Evolutionary conservation across 2,797 vertebrate species (phyloP).

Genomic region (Carapus acus): DNA sequence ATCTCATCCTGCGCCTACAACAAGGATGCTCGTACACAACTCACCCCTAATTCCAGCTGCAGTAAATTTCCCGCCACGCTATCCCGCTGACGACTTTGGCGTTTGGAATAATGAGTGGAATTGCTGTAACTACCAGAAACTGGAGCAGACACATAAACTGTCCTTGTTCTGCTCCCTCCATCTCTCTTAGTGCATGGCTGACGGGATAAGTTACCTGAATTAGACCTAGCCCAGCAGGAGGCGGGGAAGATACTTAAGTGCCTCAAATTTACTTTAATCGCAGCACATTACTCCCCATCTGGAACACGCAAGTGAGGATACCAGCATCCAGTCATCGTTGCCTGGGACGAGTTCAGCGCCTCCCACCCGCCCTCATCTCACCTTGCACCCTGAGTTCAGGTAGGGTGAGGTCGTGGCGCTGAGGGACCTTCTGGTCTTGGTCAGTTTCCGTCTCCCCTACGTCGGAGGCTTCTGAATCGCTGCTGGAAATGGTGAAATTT

Average conservation of each 20-base stretch:
- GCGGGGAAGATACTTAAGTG: not conserved
- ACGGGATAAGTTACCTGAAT: not conserved
- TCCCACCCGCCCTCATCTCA: constrained; percentile 18
- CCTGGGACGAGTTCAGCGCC: not conserved
- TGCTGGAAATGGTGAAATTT: constrained; percentile 69
- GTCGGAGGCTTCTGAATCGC: constrained; percentile 69
- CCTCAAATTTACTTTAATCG: not conserved
- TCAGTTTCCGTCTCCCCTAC: constrained; percentile 48
- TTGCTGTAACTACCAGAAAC: not conserved
- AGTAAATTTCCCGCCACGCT: too few relatives aligned
- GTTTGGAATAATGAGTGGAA: not conserved
- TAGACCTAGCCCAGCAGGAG: not conserved
- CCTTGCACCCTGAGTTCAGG: constrained; percentile 47
- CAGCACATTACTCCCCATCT: not conserved
- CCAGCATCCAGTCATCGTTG: not conserved
- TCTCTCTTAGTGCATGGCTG: not conserved
- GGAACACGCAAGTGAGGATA: not conserved
- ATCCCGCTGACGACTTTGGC: too few relatives aligned
- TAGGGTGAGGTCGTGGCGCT: constrained; percentile 24
- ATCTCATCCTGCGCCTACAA: too few relatives aligned
- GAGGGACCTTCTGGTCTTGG: not conserved
- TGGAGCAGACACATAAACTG: not conserved
- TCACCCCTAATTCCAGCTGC: too few relatives aligned
- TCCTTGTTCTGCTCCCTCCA: not conserved
- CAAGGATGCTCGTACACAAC: too few relatives aligned